Evolutionary conservation across 2,113 vertebrate species (phyloP).

Genomic region (Cephalopholis sonnerati): DNA sequence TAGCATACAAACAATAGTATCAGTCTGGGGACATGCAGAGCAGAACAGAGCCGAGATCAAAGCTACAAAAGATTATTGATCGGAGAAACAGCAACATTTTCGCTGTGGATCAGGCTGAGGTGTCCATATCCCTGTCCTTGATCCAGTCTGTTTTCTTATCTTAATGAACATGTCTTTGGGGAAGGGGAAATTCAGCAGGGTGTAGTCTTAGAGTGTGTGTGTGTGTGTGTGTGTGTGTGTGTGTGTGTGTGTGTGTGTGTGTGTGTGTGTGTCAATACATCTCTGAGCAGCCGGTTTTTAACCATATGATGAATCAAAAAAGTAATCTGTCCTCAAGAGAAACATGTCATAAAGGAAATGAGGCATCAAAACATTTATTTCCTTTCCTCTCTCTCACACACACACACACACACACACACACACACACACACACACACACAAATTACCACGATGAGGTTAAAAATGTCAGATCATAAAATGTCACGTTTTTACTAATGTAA

Average conservation of each 20-base stretch:
- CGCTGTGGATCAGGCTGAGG: conserved; percentile 44
- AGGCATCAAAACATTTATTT: background rate
- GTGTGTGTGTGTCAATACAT: conserved; percentile 2
- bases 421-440: background rate
- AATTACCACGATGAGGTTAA: conserved; percentile 35
- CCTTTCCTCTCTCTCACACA: background rate
- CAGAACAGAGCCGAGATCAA: conserved; percentile 54
- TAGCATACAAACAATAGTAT: conserved; percentile 12
- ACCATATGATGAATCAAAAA: conserved; percentile 10
- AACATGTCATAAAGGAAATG: conserved; percentile 18
- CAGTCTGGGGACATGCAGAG: conserved; percentile 32
- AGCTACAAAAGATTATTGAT: conserved; percentile 72
- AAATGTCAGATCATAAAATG: conserved; percentile 52
- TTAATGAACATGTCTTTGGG: conserved; percentile 33
- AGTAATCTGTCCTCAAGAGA: conserved; percentile 13
- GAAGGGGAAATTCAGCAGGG: conserved; percentile 13
- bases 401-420: background rate
- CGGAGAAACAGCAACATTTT: conserved; percentile 38
- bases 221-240: conserved; percentile 2
- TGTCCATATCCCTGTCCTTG: conserved; percentile 34
- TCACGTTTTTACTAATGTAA: conserved; percentile 49
- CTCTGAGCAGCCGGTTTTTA: background rate
- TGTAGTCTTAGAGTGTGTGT: background rate
- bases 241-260: conserved; percentile 8
- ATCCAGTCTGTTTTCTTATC: conserved; percentile 32